Conservation (phyloP, 2,113 vertebrate genomes). For the Clinocottus analis region DNA sequence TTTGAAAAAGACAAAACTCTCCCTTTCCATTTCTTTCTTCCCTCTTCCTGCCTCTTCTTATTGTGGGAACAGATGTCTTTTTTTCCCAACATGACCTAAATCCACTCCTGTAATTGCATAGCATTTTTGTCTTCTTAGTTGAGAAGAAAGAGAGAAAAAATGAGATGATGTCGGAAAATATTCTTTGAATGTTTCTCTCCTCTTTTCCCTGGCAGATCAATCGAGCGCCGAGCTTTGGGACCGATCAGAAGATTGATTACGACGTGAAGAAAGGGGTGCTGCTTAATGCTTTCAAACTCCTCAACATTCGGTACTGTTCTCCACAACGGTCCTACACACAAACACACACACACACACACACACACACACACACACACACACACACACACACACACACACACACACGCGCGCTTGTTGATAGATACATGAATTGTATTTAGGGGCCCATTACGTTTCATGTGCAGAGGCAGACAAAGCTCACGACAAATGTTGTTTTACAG, state of each 20-base stretch:
- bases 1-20: slow-evolving; percentile 40
- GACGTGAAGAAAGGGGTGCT: slow-evolving; percentile 97
- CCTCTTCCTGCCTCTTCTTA: slow-evolving; percentile 16
- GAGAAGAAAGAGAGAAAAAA: slow-evolving; percentile 27
- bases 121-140: slow-evolving; percentile 41
- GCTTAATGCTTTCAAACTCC: slow-evolving; percentile 92
- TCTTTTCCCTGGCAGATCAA: slow-evolving; percentile 89
- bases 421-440: slow-evolving; percentile 24
- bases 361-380: slow-evolving; percentile 8
- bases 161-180: slow-evolving; percentile 28
- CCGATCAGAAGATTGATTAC: slow-evolving; percentile 98
- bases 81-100: slow-evolving; percentile 49
- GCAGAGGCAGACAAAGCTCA: slow-evolving; percentile 27
- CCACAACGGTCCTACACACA: neutral
- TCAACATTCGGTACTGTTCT: slow-evolving; percentile 91
- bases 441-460: slow-evolving; percentile 46
- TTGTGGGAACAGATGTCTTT: slow-evolving; percentile 31
- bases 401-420: neutral
- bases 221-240: slow-evolving; percentile 98
- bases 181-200: slow-evolving; percentile 59
- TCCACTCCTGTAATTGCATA: slow-evolving; percentile 48
- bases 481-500: slow-evolving; percentile 27
- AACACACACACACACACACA: slow-evolving; percentile 1
- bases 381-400: slow-evolving; percentile 16
- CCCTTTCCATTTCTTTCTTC: slow-evolving; percentile 13